Conservation (phyloP, 2,113 vertebrate species). For the Toxotes chatareus region DNA sequence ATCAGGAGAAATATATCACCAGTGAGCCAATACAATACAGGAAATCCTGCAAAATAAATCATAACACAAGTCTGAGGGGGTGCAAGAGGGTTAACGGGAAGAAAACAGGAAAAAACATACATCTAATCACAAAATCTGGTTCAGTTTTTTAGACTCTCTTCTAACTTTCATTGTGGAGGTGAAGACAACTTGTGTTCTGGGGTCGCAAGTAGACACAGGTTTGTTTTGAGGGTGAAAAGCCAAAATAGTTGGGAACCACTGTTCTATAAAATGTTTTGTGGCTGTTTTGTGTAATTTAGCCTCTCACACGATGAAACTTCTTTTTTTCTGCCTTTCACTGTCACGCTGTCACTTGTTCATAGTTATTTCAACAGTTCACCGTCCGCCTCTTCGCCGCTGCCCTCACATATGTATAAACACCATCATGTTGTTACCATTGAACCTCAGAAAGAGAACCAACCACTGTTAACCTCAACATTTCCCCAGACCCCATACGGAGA, state of each 20-base stretch:
- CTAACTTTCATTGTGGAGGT: not conserved
- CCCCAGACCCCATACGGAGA: slow-evolving; percentile 55
- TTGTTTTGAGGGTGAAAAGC: slow-evolving; percentile 3
- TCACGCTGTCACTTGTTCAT: slow-evolving; percentile 58
- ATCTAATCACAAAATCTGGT: not conserved
- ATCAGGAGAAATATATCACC: no score
- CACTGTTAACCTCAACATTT: slow-evolving; percentile 60
- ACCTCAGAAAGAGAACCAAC: slow-evolving; percentile 57
- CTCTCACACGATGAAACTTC: slow-evolving; percentile 3
- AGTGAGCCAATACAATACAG: no score
- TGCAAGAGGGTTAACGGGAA: not conserved
- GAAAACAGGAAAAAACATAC: not conserved
- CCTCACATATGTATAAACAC: slow-evolving; percentile 56
- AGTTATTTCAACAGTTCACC: slow-evolving; percentile 63
- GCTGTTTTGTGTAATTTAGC: slow-evolving; percentile 18
- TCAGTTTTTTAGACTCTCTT: not conserved
- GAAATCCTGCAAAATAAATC: no score
- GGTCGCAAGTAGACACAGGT: not conserved
- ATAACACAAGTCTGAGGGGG: not conserved
- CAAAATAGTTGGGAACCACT: slow-evolving; percentile 11
- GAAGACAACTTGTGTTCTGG: not conserved
- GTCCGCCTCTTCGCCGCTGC: slow-evolving; percentile 43
- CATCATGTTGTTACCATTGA: slow-evolving; percentile 48
- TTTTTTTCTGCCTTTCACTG: slow-evolving; percentile 5
- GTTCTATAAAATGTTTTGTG: slow-evolving; percentile 34